Conservation (phyloP, 2,797 vertebrate genomes). For the Furcifer pardalis region DNA sequence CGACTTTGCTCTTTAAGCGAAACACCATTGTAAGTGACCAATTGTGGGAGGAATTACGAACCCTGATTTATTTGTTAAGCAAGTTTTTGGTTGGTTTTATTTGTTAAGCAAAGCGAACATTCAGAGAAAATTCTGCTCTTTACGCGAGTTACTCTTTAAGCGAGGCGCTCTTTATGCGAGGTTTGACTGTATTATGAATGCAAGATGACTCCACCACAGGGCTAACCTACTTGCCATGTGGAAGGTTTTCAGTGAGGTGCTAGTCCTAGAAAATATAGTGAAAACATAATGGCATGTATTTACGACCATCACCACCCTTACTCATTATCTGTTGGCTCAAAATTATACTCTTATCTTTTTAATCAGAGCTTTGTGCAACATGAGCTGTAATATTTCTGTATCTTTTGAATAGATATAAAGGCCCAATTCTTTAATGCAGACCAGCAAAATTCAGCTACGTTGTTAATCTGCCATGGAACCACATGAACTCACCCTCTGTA, state of each 20-base stretch:
- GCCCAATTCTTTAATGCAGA: background rate
- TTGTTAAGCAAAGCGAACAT: too few relatives aligned
- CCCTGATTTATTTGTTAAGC: too few relatives aligned
- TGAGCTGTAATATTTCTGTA: background rate
- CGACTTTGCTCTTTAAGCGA: too few relatives aligned
- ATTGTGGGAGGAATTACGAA: too few relatives aligned
- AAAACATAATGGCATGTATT: background rate
- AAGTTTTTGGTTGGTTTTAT: too few relatives aligned
- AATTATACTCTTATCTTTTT: background rate
- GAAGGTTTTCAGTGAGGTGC: background rate
- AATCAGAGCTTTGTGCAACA: background rate
- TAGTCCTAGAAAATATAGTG: background rate
- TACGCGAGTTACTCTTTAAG: too few relatives aligned
- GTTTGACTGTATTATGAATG: too few relatives aligned
- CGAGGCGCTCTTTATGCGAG: too few relatives aligned
- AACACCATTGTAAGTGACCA: too few relatives aligned
- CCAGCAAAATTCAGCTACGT: background rate
- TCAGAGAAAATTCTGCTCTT: too few relatives aligned
- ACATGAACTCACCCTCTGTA: too few relatives aligned
- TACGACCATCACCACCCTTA: background rate
- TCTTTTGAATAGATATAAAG: background rate
- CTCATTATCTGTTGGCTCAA: background rate
- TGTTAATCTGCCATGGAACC: background rate
- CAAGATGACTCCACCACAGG: background rate
- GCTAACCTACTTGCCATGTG: background rate